phyloP scores from a whole-genome alignment of 2,888 invertebrate species.

The Copidosoma aretas region DNA sequence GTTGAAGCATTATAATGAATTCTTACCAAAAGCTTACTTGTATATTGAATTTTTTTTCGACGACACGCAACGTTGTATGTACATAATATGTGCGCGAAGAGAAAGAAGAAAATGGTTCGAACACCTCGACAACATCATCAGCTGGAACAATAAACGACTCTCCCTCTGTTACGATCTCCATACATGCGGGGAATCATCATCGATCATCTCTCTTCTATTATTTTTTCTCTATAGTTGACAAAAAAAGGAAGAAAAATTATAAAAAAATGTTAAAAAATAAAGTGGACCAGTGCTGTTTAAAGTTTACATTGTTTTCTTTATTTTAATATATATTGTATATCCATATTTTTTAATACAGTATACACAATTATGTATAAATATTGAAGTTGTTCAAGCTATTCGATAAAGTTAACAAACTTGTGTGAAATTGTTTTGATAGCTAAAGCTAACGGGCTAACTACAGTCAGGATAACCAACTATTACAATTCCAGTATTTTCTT shows the following conservation, averaged over 20 bases:
- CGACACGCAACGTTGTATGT: neutral
- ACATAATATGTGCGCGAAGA: neutral
- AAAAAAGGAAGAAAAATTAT: too few species aligned
- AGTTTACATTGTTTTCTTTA: constrained; percentile 36
- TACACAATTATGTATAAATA: constrained; percentile 35
- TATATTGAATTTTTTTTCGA: neutral
- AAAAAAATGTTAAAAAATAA: constrained; percentile 22
- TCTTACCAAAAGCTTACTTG: neutral
- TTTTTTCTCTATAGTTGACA: too few species aligned
- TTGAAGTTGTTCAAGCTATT: constrained; percentile 36
- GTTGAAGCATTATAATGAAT: neutral
- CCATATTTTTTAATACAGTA: too few species aligned
- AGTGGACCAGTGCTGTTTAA: constrained; percentile 40
- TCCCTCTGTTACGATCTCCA: too few species aligned
- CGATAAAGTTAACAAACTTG: constrained; percentile 23
- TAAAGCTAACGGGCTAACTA: too few species aligned
- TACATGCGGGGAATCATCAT: neutral
- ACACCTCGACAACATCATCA: too few species aligned
- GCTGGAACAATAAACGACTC: too few species aligned
- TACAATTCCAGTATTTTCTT: too few species aligned
- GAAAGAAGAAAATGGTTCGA: neutral
- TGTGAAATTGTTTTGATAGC: neutral
- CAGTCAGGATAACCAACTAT: too few species aligned
- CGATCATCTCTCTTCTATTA: neutral
- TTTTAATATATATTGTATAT: constrained; percentile 35